Percentiles rank a stretch among this genome's conserved stretches.
Conservation (phyloP, 1,140 invertebrate species). For the Eufriesea mexicana region DNA sequence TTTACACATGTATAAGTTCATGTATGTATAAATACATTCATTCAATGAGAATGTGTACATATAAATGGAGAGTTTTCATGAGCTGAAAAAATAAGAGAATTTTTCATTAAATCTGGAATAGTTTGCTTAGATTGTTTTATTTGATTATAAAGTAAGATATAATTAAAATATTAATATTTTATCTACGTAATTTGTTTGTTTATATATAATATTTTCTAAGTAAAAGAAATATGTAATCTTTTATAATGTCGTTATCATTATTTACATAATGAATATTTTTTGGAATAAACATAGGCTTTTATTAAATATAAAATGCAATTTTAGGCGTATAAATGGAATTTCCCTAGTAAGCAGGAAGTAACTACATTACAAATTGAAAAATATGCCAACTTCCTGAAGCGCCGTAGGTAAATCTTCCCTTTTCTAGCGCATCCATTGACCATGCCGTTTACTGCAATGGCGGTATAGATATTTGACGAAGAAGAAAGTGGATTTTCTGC, state of each 20-base stretch:
- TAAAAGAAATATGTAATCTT: neutral
- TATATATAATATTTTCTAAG: neutral
- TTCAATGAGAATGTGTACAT: neutral
- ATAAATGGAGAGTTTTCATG: slow-evolving; percentile 5
- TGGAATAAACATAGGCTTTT: neutral
- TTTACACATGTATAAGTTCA: neutral
- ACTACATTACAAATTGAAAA: slow-evolving; percentile 35
- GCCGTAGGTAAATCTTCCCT: slow-evolving; percentile 53
- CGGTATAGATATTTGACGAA: slow-evolving; percentile 54
- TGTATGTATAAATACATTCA: neutral
- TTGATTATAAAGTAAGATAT: neutral
- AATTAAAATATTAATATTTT: neutral
- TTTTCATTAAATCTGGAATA: neutral
- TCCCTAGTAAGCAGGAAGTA: slow-evolving; percentile 38
- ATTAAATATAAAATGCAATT: neutral
- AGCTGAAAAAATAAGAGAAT: neutral
- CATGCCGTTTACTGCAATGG: slow-evolving; percentile 71
- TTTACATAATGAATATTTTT: neutral
- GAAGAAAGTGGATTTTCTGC: slow-evolving; percentile 50
- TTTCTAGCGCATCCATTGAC: slow-evolving; percentile 63
- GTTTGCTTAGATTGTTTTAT: neutral
- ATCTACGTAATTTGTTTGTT: neutral
- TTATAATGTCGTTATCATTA: neutral
- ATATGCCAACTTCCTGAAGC: slow-evolving; percentile 58
- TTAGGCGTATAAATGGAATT: slow-evolving; percentile 9